Base-by-base conservation (phyloP, 1,140 invertebrate species). In the Chionoecetes opilio region DNA sequence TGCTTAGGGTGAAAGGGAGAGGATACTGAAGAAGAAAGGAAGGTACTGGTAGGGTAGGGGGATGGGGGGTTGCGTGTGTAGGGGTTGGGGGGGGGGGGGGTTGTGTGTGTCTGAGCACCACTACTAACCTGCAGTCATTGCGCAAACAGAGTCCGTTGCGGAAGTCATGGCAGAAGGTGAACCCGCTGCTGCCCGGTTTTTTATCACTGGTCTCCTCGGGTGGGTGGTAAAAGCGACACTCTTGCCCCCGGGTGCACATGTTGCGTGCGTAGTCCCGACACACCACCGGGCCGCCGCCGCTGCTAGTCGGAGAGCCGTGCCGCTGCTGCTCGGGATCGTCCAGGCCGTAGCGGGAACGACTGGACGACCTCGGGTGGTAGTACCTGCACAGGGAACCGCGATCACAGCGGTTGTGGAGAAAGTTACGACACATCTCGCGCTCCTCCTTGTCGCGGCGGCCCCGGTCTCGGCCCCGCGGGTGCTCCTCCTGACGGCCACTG, bases 161-260 rank as follows among this genome's bases (percentile, higher is more conserved):
- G 97, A 97, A 99, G 97, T 99, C 98, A 96, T 98, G 98, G 96
- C 98, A 99, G 96, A 99, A 99, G 31, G 97, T 97, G 31, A 98
- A 97, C 35, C 97, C 97, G 86, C 86, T 63, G 85, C 92, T 53
- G 32, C 32, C 82, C 38, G 46, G 92, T 46, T 53, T 93, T 85
- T 93, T 93, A 53, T 41, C 85, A 90, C 97, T 97, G 75, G 95
- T 96, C 29, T 96, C 95, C 93, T 91, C 38, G 92, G 97, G 97
- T 2, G 97, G 97, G 96, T 98, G 98, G 41, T 98, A 97, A 96
- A 98, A 98, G 96, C 98, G 98, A 97, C 98, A 99, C 82, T 98
- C 97, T 96, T 98, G 98, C 17, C 98, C 98, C n/a, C 98, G 97
- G 94, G 98, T 98, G 97, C 98, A 99, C 84, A 97, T 97, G 97